Base-by-base conservation (phyloP, 2,888 invertebrate species). In the Aporophyla lueneburgensis region DNA sequence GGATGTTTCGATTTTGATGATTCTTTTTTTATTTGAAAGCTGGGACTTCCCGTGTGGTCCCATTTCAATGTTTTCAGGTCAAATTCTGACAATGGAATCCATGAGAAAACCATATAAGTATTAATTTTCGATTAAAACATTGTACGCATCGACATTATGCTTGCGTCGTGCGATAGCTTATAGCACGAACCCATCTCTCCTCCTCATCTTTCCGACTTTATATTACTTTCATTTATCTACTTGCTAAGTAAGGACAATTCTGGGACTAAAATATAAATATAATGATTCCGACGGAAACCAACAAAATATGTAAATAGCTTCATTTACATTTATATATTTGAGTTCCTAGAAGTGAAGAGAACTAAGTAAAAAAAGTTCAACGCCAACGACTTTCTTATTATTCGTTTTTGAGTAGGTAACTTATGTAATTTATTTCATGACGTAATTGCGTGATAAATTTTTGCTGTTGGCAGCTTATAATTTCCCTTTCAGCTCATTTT, bases 151-250 rank as follows among this genome's bases (percentile, higher is more conserved):
- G 14, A 21, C 21, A 62, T 40, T n/a, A 40, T n/a, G 14, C 2
- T 16, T 21, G 1, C 14, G 14, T n/a, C 40, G 1, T 43, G 43
- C 63, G 43, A 5, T 63, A 10, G 43, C 10, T 27, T 7, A 27
- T 4, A 58, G 27, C 27, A 7, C 16, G 16, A 27, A 27, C 4
- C 27, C 16, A 59, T 27, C 58, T 58, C 7, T 19, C 10, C 10
- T 70, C 70, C 70, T 24, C 61, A 72, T 80, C 72, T 81, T 78
- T 76, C 66, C 56, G 84, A 86, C 74, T 82, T 83, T 71, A 83
- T 86, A 87, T 89, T 80, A 86, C 82, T 87, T 88, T 53, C 67
- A 69, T 87, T 87, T 86, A 74, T 74, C 54, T 73, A 70, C 80
- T 87, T 84, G 71, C 54, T 68, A 78, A 88, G 74, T 72, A 78